Evolutionary conservation across 1,140 invertebrate genomes (phyloP).

Genomic region (Drosophila suzukii): DNA sequence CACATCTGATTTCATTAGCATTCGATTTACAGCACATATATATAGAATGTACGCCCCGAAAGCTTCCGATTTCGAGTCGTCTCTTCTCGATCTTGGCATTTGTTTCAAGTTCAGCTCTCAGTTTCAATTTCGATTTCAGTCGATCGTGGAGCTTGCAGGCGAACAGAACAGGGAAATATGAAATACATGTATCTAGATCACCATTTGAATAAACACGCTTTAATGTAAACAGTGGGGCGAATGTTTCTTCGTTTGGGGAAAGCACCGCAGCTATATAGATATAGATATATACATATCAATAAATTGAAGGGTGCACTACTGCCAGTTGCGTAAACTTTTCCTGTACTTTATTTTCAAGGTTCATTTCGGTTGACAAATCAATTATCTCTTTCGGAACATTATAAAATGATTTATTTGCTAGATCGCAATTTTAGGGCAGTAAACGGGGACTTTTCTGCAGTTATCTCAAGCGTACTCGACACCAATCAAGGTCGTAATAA

Average conservation of each 20-base stretch:
- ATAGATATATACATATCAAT: not conserved
- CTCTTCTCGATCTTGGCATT: conserved; percentile 6
- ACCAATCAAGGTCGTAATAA: conserved; percentile 20
- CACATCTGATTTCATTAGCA: conserved; percentile 5
- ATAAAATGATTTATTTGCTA: conserved; percentile 41
- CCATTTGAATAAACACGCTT: conserved; percentile 31
- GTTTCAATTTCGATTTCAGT: conserved; percentile 25
- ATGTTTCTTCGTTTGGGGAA: conserved; percentile 25
- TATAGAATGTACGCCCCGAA: not conserved
- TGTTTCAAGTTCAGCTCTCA: conserved; percentile 38
- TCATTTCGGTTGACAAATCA: conserved; percentile 40
- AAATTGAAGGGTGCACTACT: conserved; percentile 11
- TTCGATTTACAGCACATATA: not conserved
- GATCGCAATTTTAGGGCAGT: conserved; percentile 30
- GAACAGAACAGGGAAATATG: conserved; percentile 12
- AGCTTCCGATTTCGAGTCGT: conserved; percentile 9
- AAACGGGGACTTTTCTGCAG: conserved; percentile 45
- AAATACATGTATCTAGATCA: conserved; percentile 22
- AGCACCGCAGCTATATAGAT: conserved; percentile 12
- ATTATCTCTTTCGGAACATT: conserved; percentile 22
- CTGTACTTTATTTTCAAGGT: conserved; percentile 23
- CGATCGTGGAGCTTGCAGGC: conserved; percentile 4
- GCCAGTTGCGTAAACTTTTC: conserved; percentile 29
- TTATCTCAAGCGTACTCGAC: conserved; percentile 19
- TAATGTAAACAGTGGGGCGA: conserved; percentile 30